phyloP scores from a whole-genome alignment of 2,113 vertebrate species.

The Alouatta palliata region DNA sequence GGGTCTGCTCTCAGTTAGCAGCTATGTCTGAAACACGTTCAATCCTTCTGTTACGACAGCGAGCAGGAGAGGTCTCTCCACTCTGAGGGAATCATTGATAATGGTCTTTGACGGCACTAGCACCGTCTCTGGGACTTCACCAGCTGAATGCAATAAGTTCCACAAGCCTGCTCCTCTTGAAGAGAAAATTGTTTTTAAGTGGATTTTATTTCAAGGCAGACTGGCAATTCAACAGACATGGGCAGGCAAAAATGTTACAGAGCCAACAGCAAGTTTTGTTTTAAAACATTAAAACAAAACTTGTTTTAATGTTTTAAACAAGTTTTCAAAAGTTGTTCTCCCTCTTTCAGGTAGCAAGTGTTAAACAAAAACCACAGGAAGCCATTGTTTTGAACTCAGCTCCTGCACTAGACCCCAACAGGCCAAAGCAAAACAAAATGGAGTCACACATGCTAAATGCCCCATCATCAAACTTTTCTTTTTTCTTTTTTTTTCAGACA shows the following conservation, averaged over 20 bases:
- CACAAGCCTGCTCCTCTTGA: background rate
- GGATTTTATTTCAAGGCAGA: background rate
- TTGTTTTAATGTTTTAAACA: no score
- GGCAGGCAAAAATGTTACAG: background rate
- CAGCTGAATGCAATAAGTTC: background rate
- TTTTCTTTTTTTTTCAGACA: no score
- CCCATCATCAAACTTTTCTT: background rate
- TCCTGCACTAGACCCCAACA: background rate
- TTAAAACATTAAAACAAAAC: background rate
- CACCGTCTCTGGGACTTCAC: background rate
- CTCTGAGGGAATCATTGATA: background rate
- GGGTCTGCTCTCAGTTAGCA: background rate
- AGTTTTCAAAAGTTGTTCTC: no score
- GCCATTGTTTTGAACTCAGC: background rate
- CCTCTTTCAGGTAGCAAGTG: background rate
- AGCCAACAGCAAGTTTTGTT: background rate
- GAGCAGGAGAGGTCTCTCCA: background rate
- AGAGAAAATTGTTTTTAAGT: background rate
- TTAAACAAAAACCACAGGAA: background rate
- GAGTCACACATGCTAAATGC: no score
- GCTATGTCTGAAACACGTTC: background rate
- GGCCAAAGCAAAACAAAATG: background rate
- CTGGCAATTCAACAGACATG: background rate
- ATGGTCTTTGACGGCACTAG: background rate
- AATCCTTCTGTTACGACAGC: background rate